Conservation (phyloP, 1,140 invertebrate genomes). For the Tribolium madens region DNA sequence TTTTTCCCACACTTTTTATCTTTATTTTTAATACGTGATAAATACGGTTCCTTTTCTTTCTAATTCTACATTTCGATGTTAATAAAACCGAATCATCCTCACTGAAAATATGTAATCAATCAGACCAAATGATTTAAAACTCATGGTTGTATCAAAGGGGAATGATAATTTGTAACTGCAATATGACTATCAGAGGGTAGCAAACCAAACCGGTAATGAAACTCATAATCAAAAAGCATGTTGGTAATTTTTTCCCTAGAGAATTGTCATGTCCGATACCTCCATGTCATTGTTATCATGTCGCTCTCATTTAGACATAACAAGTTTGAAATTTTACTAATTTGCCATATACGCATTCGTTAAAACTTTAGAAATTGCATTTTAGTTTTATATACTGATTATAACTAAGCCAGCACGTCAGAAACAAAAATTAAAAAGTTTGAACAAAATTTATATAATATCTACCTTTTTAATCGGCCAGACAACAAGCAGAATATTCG, state of each 20-base stretch:
- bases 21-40: background rate
- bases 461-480: background rate
- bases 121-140: background rate
- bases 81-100: background rate
- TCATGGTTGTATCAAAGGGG: background rate
- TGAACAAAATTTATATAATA: background rate
- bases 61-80: background rate
- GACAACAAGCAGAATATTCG: too few species aligned
- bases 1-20: background rate
- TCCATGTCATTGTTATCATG: slow-evolving; percentile 27
- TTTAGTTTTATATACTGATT: slow-evolving; percentile 1
- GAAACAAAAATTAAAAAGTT: background rate
- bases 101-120: slow-evolving; percentile 15
- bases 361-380: slow-evolving; percentile 6
- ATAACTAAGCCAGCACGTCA: background rate
- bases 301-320: slow-evolving; percentile 29
- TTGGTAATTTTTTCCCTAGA: slow-evolving; percentile 24
- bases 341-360: slow-evolving; percentile 2
- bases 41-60: background rate
- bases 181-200: slow-evolving; percentile 2
- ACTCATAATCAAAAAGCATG: slow-evolving; percentile 31
- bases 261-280: slow-evolving; percentile 23
- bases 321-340: slow-evolving; percentile 21
- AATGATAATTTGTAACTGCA: slow-evolving; percentile 20
- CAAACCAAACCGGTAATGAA: slow-evolving; percentile 22